Evolutionary conservation across 1,140 invertebrate species (phyloP).

Genomic region (Temnothorax longispinosus): DNA sequence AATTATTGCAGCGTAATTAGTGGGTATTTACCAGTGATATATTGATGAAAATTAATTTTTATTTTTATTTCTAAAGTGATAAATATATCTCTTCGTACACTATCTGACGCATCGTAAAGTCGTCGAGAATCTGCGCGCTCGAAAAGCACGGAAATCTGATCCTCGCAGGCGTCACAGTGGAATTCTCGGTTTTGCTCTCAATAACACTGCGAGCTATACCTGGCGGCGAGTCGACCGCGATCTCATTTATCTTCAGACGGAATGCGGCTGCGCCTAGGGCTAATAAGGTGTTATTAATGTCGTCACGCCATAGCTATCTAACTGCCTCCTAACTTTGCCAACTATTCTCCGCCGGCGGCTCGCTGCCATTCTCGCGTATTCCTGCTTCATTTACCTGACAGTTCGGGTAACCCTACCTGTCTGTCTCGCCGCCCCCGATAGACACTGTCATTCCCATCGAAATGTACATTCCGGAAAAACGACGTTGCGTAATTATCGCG

Average conservation of each 20-base stretch:
- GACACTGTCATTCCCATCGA: conserved; percentile 12
- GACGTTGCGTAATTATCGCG: conserved; percentile 45
- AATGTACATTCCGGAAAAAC: conserved; percentile 32
- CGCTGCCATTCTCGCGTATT: conserved; percentile 50
- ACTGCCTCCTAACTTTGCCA: conserved; percentile 74
- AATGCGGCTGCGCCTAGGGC: conserved; percentile 70
- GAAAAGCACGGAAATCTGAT: conserved; percentile 50
- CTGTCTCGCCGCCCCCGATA: conserved; percentile 12
- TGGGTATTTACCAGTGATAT: not conserved
- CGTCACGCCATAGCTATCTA: conserved; percentile 74
- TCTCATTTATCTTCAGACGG: conserved; percentile 72
- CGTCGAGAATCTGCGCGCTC: not conserved
- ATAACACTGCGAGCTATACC: conserved; percentile 42
- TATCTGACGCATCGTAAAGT: not conserved
- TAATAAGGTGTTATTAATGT: conserved; percentile 79
- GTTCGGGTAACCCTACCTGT: conserved; percentile 16
- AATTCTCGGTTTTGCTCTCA: conserved; percentile 49
- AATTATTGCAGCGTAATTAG: conserved; percentile 9
- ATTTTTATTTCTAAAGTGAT: not conserved
- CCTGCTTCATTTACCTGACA: conserved; percentile 65
- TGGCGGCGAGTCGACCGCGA: conserved; percentile 62
- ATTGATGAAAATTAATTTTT: conserved; percentile 3
- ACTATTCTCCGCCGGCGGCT: conserved; percentile 70
- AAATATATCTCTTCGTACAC: not conserved
- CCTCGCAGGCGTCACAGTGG: conserved; percentile 25